Base-by-base conservation (phyloP, 2,888 invertebrate genomes). In the Drosophila lacicola region DNA sequence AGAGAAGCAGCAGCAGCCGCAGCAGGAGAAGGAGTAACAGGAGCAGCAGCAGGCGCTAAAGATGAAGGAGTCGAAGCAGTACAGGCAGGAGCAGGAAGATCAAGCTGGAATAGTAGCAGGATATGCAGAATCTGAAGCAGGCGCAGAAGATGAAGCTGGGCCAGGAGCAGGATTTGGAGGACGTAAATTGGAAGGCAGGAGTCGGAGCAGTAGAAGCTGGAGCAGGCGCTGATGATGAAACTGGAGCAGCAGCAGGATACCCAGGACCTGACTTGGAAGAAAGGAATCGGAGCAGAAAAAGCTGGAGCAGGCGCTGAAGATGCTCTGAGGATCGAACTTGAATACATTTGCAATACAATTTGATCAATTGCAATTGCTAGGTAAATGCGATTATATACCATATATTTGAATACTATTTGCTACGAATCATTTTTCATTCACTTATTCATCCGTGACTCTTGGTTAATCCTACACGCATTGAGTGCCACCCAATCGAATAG, bases 401-500 rank as follows among this genome's bases (percentile, higher is more conserved):
- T 17, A 14, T 39, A 41, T 17, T 33, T 29, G n/a, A 49, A 49
- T 41, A 41, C 33, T 11, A 41, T 42, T 41, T 34, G 21, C 10
- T 17, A 47, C 29, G 10, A 49, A 37, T 42, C 39, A 46, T 19
- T n/a, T 25, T 36, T 36, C 14, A 29, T 44, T 44, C 17, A 37
- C 9, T 65, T 36, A 49, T 39, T 49, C 41, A 41, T 19, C 33
- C 9, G 10, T 45, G 34, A 6, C 10, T 5, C 9, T 46, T 41
- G 19, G 19, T 44, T 63, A 46, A 56, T 37, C 36, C 34, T 29
- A 39, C 21, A 45, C 9, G n/a, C 50, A 50, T 14, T 50, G 41
- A 21, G 36, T n/a, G 9, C 34, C 45, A 61, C 6, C 36, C 29
- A 42, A 41, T 39, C 46, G 62, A 37, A 62, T 19, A 53, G 14